Evolutionary conservation across 2,888 invertebrate genomes (phyloP).

Genomic region (Yponomeuta sedellus): DNA sequence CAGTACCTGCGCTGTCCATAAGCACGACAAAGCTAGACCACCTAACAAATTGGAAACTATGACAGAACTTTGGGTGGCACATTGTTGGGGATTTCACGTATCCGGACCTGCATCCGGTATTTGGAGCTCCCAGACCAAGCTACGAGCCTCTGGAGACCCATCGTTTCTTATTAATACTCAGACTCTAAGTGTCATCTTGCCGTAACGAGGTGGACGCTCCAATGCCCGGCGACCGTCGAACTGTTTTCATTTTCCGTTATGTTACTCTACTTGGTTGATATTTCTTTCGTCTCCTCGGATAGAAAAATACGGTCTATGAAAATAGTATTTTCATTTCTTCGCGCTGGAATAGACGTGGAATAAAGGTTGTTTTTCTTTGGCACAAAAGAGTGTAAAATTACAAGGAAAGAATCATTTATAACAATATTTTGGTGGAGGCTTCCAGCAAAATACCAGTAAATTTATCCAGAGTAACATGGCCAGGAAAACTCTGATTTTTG

Average conservation of each 20-base stretch:
- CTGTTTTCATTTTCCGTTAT: not conserved
- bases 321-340: not conserved
- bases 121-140: not conserved
- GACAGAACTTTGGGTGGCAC: not conserved
- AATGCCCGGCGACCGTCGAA: not conserved
- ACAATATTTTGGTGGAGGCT: not conserved
- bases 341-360: not conserved
- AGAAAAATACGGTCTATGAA: not conserved
- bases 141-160: not conserved
- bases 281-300: not conserved
- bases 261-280: not conserved
- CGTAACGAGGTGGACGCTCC: not conserved
- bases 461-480: too few species aligned
- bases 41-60: not conserved
- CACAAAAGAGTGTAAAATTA: not conserved
- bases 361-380: not conserved
- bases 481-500: too few species aligned
- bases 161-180: not conserved
- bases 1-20: not conserved
- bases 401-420: not conserved
- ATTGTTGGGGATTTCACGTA: constrained; percentile 1
- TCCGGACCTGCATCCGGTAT: not conserved
- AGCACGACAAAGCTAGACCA: not conserved
- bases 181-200: not conserved
- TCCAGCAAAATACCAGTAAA: too few species aligned